A percentile compares a stretch with the other conserved stretches of the same genome.
Evolutionary conservation across 2,797 vertebrate species (phyloP).

Genomic region (Dermochelys coriacea): DNA sequence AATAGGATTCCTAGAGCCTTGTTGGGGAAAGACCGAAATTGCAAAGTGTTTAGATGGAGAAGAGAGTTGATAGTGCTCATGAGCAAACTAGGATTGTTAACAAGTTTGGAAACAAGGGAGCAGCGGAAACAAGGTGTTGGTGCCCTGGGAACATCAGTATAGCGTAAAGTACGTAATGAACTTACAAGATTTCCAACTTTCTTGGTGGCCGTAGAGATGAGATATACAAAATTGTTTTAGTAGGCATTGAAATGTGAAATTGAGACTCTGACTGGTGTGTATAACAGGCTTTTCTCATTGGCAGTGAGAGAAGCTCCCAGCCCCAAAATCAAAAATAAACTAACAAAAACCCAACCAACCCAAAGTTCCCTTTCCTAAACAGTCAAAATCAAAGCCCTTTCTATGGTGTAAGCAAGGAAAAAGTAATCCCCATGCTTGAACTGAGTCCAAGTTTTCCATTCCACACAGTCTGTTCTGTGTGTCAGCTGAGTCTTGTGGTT

Average conservation of each 20-base stretch:
- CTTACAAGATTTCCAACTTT: slow-evolving; percentile 5
- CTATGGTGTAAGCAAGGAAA: background rate
- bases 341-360: no score
- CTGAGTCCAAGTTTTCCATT: background rate
- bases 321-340: background rate
- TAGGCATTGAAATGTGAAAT: slow-evolving; percentile 32
- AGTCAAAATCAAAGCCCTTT: background rate
- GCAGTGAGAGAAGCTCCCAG: background rate
- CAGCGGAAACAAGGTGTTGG: slow-evolving; percentile 3
- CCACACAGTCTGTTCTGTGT: background rate
- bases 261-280: background rate
- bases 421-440: background rate
- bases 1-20: background rate
- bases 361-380: background rate
- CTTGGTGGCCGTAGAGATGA: background rate
- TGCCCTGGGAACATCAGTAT: fast-evolving
- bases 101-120: slow-evolving; percentile 19
- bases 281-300: background rate
- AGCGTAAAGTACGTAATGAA: background rate
- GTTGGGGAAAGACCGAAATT: background rate
- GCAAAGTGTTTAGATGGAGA: background rate
- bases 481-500: background rate
- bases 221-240: background rate
- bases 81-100: background rate
- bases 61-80: background rate